Base-by-base conservation (phyloP, 1,140 invertebrate genomes). In the Drosophila burlai region DNA sequence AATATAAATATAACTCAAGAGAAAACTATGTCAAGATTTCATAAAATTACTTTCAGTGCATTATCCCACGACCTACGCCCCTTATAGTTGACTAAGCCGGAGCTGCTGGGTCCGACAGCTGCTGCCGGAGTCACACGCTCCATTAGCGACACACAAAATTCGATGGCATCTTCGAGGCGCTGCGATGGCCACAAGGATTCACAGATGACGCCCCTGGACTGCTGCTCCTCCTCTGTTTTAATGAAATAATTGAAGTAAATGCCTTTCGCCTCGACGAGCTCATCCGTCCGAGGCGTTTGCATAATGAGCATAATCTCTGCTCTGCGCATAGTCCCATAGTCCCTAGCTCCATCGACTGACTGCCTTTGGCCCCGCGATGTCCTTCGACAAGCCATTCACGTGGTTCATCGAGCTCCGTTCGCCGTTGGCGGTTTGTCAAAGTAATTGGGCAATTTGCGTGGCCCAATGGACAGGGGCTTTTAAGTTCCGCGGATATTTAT, bases 211-310 rank as follows among this genome's bases (percentile, higher is more conserved):
- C 76, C 59, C 50, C 54, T 36, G 59, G 64, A 60, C 69, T 73
- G 11, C 34, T 26, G 16, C 9, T 3, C 16, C 24, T 29, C 16
- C 21, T 26, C 72, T 62, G 76, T 57, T 55, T 65, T 87, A 76
- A 86, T 86, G 76, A 83, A 86, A 87, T 87, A 86, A 86, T 87
- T 82, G 80, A 76, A 85, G 79, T 82, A 82, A 85, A 85, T 82
- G 79, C 79, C 52, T 67, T 63, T 68, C 75, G 80, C 64, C 63
- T 55, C 55, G 67, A 62, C 65, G 61, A 60, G 46, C 54, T 72
- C 46, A 72, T 60, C 68, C 45, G 29, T 73, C 38, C 54, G 16
- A 50, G 54, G 45, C 69, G 69, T 78, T 79, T 78, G 60, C 76
- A 79, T 79, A 79, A 79, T 78, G 76, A 79, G 60, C 67, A 49